Evolutionary conservation across 2,888 invertebrate genomes (phyloP).

Genomic region (Rhorus exstirpatorius): DNA sequence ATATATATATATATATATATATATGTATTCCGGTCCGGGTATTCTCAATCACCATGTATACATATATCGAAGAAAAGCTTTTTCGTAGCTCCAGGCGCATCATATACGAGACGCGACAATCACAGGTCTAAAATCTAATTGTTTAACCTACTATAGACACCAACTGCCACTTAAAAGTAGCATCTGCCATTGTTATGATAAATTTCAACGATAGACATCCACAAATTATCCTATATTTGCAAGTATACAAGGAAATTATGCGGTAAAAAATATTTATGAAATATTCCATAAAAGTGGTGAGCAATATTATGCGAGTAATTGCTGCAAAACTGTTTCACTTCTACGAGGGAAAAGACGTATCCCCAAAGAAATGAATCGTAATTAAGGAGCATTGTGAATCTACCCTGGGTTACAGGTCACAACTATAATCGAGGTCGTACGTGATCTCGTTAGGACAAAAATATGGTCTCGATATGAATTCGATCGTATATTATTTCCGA

Average conservation of each 20-base stretch:
- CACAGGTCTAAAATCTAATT: conserved; percentile 84
- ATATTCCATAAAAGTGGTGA: too few species aligned
- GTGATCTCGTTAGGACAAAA: conserved; percentile 49
- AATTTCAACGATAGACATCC: conserved; percentile 11
- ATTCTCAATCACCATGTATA: too few species aligned
- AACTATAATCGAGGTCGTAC: conserved; percentile 46
- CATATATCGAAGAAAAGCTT: conserved; percentile 11
- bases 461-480: conserved; percentile 34
- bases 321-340: not conserved
- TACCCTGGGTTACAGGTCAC: conserved; percentile 23
- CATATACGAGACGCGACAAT: conserved; percentile 78
- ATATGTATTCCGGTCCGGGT: too few species aligned
- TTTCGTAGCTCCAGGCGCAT: conserved; percentile 59
- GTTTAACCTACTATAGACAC: conserved; percentile 83
- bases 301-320: too few species aligned
- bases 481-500: conserved; percentile 31
- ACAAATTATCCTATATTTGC: not conserved
- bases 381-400: conserved; percentile 62
- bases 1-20: not conserved
- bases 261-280: not conserved
- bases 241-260: not conserved
- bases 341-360: not conserved
- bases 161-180: conserved; percentile 85
- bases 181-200: conserved; percentile 80
- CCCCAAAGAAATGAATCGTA: conserved; percentile 34